phyloP scores from a whole-genome alignment of 1,140 invertebrate genomes.

The Bemisia tabaci region DNA sequence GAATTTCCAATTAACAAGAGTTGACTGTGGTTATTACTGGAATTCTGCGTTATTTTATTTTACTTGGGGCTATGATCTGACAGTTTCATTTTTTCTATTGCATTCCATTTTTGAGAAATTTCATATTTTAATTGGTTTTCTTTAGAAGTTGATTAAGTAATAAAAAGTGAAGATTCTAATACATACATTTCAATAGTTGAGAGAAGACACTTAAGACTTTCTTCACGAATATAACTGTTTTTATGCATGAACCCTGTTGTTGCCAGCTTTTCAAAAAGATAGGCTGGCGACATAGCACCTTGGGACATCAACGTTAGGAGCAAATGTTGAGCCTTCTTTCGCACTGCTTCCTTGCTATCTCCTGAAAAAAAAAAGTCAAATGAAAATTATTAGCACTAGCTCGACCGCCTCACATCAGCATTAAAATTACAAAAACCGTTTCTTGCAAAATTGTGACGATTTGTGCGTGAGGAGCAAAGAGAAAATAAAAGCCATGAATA shows the following conservation, averaged over 20 bases:
- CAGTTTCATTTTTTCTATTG: too few species aligned
- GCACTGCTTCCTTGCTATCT: conserved; percentile 68
- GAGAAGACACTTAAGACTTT: conserved; percentile 60
- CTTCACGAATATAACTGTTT: conserved; percentile 74
- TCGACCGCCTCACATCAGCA: neutral
- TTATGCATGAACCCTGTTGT: conserved; percentile 61
- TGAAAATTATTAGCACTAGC: neutral
- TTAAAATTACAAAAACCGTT: conserved; percentile 15
- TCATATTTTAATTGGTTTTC: too few species aligned
- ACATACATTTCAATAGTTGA: conserved; percentile 70
- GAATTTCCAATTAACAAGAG: too few species aligned
- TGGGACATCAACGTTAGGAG: conserved; percentile 65
- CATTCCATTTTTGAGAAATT: too few species aligned
- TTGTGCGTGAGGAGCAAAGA: too few species aligned
- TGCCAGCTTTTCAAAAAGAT: conserved; percentile 60
- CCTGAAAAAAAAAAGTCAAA: conserved; percentile 31
- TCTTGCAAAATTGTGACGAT: too few species aligned
- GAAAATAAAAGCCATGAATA: too few species aligned
- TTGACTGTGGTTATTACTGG: too few species aligned
- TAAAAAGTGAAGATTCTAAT: too few species aligned
- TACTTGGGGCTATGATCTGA: too few species aligned
- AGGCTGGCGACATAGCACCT: conserved; percentile 60
- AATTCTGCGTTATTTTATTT: too few species aligned
- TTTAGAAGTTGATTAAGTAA: too few species aligned
- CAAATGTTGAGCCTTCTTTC: conserved; percentile 66